Evolutionary conservation across 2,113 vertebrate genomes (phyloP).

Genomic region (Podiceps cristatus): DNA sequence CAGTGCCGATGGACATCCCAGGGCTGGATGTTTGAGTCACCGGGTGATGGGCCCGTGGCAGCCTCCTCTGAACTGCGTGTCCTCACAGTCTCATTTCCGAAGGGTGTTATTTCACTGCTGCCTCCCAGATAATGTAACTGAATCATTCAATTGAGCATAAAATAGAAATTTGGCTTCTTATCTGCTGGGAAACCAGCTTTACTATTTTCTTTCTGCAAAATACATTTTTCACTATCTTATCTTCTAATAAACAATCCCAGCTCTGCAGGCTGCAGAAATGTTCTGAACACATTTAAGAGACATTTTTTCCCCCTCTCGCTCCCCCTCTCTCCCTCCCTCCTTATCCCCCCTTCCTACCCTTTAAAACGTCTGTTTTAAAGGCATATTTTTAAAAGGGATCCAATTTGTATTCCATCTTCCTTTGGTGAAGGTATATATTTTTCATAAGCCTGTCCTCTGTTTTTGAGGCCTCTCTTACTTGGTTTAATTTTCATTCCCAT

Average conservation of each 20-base stretch:
- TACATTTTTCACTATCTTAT: slow-evolving; percentile 89
- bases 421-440: slow-evolving; percentile 74
- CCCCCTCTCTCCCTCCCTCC: not conserved
- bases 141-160: slow-evolving; percentile 86
- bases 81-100: slow-evolving; percentile 65
- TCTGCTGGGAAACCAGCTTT: slow-evolving; percentile 82
- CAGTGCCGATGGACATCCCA: fast-evolving
- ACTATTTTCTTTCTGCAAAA: slow-evolving; percentile 85
- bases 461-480: slow-evolving; percentile 43
- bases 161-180: slow-evolving; percentile 87
- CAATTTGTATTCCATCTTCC: slow-evolving; percentile 76
- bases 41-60: not conserved
- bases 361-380: slow-evolving; percentile 76
- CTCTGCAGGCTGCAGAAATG: slow-evolving; percentile 77
- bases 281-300: slow-evolving; percentile 79
- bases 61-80: not conserved
- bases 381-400: slow-evolving; percentile 61
- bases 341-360: slow-evolving; percentile 2
- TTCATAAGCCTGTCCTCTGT: slow-evolving; percentile 53
- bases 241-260: slow-evolving; percentile 85
- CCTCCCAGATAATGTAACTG: slow-evolving; percentile 82
- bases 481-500: slow-evolving; percentile 7
- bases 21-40: not conserved
- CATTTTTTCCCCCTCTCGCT: slow-evolving; percentile 5
- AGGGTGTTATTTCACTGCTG: slow-evolving; percentile 81